Evolutionary conservation across 2,888 invertebrate species (phyloP).

Genomic region (Phalangium opilio): DNA sequence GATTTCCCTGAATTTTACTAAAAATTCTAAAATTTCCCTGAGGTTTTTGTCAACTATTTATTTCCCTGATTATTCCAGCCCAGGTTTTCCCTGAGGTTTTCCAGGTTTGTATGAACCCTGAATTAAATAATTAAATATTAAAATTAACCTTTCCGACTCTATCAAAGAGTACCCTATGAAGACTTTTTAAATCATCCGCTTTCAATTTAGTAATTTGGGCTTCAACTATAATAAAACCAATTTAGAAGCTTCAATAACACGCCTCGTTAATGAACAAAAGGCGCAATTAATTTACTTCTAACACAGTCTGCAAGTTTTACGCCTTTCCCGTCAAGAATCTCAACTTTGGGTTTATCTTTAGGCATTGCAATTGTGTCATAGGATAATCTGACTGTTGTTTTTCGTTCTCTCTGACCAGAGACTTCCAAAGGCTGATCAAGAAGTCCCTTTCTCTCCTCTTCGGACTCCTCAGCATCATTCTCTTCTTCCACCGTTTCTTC

Average conservation of each 20-base stretch:
- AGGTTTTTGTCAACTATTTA: too few species aligned
- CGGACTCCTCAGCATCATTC: too few species aligned
- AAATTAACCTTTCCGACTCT: slow-evolving; percentile 35
- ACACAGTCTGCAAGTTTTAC: slow-evolving; percentile 50
- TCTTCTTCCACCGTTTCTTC: too few species aligned
- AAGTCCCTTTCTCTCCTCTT: slow-evolving; percentile 21
- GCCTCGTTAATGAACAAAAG: neutral
- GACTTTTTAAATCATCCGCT: slow-evolving; percentile 49
- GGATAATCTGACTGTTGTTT: slow-evolving; percentile 31
- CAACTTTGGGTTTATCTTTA: slow-evolving; percentile 24
- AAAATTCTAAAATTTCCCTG: too few species aligned
- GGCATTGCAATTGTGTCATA: slow-evolving; percentile 20
- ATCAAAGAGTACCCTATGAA: slow-evolving; percentile 50
- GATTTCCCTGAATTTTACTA: too few species aligned
- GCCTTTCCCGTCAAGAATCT: slow-evolving; percentile 41
- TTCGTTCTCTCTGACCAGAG: slow-evolving; percentile 29
- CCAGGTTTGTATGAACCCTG: too few species aligned
- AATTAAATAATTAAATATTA: too few species aligned
- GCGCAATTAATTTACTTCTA: slow-evolving; percentile 37
- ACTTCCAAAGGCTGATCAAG: slow-evolving; percentile 31
- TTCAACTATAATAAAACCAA: slow-evolving; percentile 19
- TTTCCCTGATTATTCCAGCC: too few species aligned
- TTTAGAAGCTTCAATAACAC: too few species aligned
- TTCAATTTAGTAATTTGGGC: slow-evolving; percentile 35
- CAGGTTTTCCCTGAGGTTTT: too few species aligned